Base-by-base conservation (phyloP, 2,797 vertebrate genomes). In the Meda fulgida region DNA sequence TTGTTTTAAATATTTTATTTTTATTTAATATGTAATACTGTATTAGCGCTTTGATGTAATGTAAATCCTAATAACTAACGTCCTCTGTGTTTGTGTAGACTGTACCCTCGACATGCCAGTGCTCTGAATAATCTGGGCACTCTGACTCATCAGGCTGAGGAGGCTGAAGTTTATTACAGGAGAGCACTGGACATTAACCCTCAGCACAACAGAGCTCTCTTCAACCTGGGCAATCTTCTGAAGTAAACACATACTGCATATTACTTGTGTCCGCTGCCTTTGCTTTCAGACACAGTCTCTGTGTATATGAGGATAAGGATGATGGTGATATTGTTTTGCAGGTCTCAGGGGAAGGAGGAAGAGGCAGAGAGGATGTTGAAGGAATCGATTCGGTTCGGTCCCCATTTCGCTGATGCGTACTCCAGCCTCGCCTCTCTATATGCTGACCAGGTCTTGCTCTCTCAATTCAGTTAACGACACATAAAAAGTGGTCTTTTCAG, bases 41-140 rank as follows among this genome's bases (percentile, higher is more conserved):
- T 13, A 34, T 31, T 19, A 75, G 26, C 21, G 1, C 72, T 53
- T 21, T 75, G 18, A 10, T 55, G 8, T n/a, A 55, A 38, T 76
- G 29, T 34, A 31, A 80, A 67, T 36, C 60, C 26, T 14, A 14
- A 66, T 18, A 46, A 16, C 3, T 18, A 46, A 16, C 3, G 10
- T n/a, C 26, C 19, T 40, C 29, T 46, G 65, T 43, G 18, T 67
- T 2, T 46, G 31, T 83, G 4, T 90, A 99, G 98, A 85, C 92
- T 99, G 85, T 99, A 97, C 87, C 97, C 97, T n/a, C 96, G 94
- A 67, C 98, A 99, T 0, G 96, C 98, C 90, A 99, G 98, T 66
- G 98, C 98, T 80, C 96, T 99, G 91, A 99, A 99, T 91, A 99
- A 99, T 88, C 86, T 99, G 23, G 98, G 98, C 63, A 99, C 98